Percentiles rank a stretch among this genome's conserved stretches.
Evolutionary conservation across 2,888 invertebrate species (phyloP).

Genomic region (Erebia ligea): DNA sequence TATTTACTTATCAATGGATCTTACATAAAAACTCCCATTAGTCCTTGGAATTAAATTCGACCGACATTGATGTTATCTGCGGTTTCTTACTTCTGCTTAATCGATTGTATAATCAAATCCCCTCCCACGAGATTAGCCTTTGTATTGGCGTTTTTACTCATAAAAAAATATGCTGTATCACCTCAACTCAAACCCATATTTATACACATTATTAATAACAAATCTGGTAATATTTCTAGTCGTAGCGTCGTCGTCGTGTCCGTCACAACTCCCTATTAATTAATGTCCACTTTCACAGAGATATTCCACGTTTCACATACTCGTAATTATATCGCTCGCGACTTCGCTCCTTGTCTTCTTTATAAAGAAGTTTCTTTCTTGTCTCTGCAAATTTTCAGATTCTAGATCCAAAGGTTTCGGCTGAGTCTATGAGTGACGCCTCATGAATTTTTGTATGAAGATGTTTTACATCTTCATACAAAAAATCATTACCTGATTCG

Average conservation of each 20-base stretch:
- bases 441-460: too few species aligned
- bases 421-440: too few species aligned
- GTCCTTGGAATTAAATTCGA: conserved; percentile 18
- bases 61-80: conserved; percentile 22
- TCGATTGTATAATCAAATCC: background rate
- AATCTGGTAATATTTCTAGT: background rate
- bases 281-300: too few species aligned
- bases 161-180: conserved; percentile 1
- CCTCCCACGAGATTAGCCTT: conserved; percentile 3
- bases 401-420: too few species aligned
- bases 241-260: background rate
- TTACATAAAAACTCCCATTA: background rate
- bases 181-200: background rate
- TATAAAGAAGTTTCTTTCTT: too few species aligned
- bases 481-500: too few species aligned
- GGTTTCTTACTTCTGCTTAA: conserved; percentile 9
- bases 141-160: conserved; percentile 9
- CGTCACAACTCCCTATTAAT: too few species aligned
- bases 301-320: too few species aligned
- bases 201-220: background rate
- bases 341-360: too few species aligned
- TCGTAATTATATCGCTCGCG: too few species aligned
- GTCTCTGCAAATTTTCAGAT: too few species aligned
- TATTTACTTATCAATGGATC: conserved; percentile 9
- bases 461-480: too few species aligned